Evolutionary conservation across 2,797 vertebrate genomes (phyloP).

Genomic region (Cephalopachus bancanus): DNA sequence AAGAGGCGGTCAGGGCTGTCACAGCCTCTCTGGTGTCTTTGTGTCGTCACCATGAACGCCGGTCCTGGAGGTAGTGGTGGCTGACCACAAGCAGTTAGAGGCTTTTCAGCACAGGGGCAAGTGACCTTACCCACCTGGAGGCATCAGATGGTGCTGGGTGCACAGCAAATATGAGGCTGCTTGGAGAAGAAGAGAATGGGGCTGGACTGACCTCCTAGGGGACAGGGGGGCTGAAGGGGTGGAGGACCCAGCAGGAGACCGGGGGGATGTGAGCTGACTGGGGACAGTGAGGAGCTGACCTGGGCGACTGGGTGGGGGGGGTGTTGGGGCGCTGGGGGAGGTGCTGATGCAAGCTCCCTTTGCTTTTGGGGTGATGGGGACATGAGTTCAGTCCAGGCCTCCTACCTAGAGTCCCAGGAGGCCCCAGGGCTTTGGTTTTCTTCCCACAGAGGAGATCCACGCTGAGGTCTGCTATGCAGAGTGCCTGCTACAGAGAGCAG

Average conservation of each 20-base stretch:
- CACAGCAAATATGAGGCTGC: background rate
- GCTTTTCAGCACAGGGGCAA: background rate
- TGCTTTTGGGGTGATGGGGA: background rate
- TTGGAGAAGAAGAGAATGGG: background rate
- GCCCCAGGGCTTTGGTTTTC: slow-evolving; percentile 66
- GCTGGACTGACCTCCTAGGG: background rate
- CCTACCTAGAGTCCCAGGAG: background rate
- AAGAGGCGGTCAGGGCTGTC: background rate
- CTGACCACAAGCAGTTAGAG: background rate
- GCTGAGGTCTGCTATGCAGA: slow-evolving; percentile 99
- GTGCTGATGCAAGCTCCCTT: background rate
- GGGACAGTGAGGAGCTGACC: background rate
- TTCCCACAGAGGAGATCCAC: slow-evolving; percentile 95
- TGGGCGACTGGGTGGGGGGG: background rate
- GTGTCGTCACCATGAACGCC: background rate
- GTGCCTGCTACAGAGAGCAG: slow-evolving; percentile 98
- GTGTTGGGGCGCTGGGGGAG: fast-evolving
- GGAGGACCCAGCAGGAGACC: background rate
- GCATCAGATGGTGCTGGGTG: background rate
- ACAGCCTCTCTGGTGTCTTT: background rate
- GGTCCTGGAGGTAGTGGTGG: background rate
- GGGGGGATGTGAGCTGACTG: background rate
- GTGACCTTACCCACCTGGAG: background rate
- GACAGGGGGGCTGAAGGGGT: background rate
- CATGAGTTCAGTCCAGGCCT: background rate